Conservation (phyloP, 2,113 vertebrate genomes). For the Labrus mixtus region DNA sequence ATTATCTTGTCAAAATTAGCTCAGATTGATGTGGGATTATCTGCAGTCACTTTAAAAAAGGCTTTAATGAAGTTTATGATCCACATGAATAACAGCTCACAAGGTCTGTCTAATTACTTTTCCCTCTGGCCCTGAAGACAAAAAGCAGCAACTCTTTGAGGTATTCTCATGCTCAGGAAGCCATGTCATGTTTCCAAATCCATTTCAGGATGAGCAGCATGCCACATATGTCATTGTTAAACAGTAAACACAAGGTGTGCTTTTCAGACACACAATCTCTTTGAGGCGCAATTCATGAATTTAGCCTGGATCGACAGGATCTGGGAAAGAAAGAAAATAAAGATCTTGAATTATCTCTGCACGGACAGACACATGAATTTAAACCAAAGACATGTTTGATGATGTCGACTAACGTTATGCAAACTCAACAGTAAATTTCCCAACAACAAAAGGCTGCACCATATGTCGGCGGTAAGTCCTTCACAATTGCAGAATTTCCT, state of each 20-base stretch:
- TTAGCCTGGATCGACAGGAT: conserved; percentile 28
- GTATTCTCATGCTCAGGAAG: conserved; percentile 28
- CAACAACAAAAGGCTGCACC: conserved; percentile 31
- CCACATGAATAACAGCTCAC: conserved; percentile 59
- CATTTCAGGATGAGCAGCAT: conserved; percentile 20
- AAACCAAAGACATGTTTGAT: conserved; percentile 43
- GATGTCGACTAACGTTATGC: background rate
- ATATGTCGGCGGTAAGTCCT: conserved; percentile 48
- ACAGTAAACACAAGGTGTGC: conserved; percentile 16
- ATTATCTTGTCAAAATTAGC: conserved; percentile 54
- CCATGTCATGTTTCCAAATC: conserved; percentile 39
- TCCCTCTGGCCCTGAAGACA: conserved; percentile 51
- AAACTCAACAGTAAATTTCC: conserved; percentile 7
- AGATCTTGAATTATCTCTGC: conserved; percentile 47
- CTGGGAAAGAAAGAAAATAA: conserved; percentile 16
- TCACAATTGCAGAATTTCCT: conserved; percentile 32
- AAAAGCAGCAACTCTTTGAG: conserved; percentile 35
- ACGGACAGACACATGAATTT: conserved; percentile 30
- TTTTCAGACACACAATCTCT: conserved; percentile 41
- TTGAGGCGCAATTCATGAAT: conserved; percentile 36
- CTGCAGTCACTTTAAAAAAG: conserved; percentile 52
- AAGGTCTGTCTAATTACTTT: conserved; percentile 67
- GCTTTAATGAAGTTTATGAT: conserved; percentile 66
- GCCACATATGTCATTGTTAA: conserved; percentile 26
- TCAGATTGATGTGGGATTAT: conserved; percentile 53